Percentiles rank a stretch among this genome's conserved stretches.
phyloP scores from a whole-genome alignment of 2,888 invertebrate species.

The Arge pagana region DNA sequence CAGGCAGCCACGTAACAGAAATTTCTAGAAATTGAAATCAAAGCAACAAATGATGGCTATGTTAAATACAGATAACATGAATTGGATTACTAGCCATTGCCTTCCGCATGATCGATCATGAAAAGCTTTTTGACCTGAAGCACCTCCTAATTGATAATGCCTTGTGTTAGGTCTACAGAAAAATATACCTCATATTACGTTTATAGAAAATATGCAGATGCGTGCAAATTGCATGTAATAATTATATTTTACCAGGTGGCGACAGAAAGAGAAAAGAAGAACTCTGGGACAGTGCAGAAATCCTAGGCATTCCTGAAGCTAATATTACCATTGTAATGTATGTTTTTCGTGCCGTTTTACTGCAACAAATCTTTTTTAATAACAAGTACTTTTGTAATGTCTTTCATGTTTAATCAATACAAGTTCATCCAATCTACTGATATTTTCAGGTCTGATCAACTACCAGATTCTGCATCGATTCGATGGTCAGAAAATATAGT shows the following conservation, averaged over 20 bases:
- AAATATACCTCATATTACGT: neutral
- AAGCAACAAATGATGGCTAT: too few relatives aligned
- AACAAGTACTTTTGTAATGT: neutral
- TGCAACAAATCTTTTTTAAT: constrained; percentile 14
- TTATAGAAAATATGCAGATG: too few relatives aligned
- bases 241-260: constrained; percentile 46
- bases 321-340: constrained; percentile 71
- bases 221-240: too few relatives aligned
- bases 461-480: constrained; percentile 77
- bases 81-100: neutral
- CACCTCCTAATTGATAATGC: constrained; percentile 28
- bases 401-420: neutral
- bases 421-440: constrained; percentile 13
- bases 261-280: constrained; percentile 70
- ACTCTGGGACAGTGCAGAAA: constrained; percentile 78
- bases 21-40: too few relatives aligned
- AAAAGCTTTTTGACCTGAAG: neutral
- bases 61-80: neutral
- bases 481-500: constrained; percentile 76
- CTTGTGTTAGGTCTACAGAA: neutral
- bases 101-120: neutral
- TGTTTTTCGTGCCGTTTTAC: constrained; percentile 32
- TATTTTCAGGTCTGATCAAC: constrained; percentile 69
- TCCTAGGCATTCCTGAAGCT: constrained; percentile 77
- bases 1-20: too few relatives aligned